phyloP scores from a whole-genome alignment of 2,113 vertebrate species.

The Daboia siamensis region DNA sequence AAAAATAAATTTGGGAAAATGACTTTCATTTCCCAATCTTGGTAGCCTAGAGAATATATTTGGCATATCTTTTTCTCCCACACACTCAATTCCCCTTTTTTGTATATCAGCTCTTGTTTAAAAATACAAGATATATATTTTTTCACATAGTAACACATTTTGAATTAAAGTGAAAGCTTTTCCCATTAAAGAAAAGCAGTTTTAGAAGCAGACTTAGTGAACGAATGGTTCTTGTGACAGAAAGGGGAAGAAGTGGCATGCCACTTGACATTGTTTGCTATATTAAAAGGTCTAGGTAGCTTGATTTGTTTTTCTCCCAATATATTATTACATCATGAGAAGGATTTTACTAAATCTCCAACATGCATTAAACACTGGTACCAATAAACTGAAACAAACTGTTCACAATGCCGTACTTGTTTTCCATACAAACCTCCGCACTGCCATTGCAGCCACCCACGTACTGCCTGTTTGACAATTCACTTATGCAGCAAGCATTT shows the following conservation, averaged over 20 bases:
- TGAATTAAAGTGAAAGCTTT: conserved; percentile 62
- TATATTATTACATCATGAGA: conserved; percentile 59
- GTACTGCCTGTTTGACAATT: conserved; percentile 72
- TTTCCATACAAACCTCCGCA: conserved; percentile 80
- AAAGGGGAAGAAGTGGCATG: conserved; percentile 53
- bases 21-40: conserved; percentile 16
- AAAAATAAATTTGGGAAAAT: conserved; percentile 30
- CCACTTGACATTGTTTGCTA: conserved; percentile 72
- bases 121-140: conserved; percentile 60
- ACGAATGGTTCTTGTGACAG: conserved; percentile 67
- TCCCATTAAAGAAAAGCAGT: conserved; percentile 53
- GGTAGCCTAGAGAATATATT: neutral
- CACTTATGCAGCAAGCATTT: conserved; percentile 63
- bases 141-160: conserved; percentile 65
- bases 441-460: conserved; percentile 79
- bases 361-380: conserved; percentile 63
- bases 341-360: conserved; percentile 59
- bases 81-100: conserved; percentile 26
- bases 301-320: conserved; percentile 56
- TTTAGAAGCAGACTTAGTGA: conserved; percentile 70
- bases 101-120: conserved; percentile 53
- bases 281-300: conserved; percentile 65
- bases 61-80: conserved; percentile 17
- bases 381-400: conserved; percentile 68
- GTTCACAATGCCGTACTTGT: conserved; percentile 78